Base-by-base conservation (phyloP, 2,888 invertebrate species). In the Athetis lepigone region DNA sequence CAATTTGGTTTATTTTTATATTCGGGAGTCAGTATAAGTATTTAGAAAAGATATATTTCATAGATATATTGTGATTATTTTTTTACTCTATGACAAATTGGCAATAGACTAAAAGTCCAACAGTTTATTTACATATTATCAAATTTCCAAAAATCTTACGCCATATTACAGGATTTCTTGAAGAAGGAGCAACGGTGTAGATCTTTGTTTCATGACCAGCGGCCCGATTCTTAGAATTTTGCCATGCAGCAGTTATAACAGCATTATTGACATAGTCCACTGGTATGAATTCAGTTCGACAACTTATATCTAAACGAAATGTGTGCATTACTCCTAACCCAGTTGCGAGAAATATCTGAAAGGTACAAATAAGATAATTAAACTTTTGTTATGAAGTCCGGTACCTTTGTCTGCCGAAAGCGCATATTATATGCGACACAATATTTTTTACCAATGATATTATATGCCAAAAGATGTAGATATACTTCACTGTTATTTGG, bases 221-320 rank as follows among this genome's bases (percentile, higher is more conserved):
- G 0, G 18, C 33, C 18, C 11, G 13, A 33, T 25, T 58, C 8
- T 5, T 36, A 25, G 58, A 59, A 4, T 59, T 58, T 40, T 58
- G 33, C 40, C 58, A 58, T 9, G 29, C 58, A 25, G 58, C 58
- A 42, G 18, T 33, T 42, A 58, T 6, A 1, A 27, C 19, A 0
- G 11, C 18, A 25, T 58, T 58, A 58, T 58, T 58, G 1, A 58
- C 58, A 33, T 58, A 58, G 11, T 58, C 58, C 25, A 58, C 42
- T 0, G 58, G 58, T 42, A 42, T 2, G 0, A n/a, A 2, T 6
- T 29, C 18, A 0, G 1, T 0, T 2, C 0, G 0, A 11, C 0
- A 2, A 1, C 7, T 1, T 1, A 0, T 0, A 5, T 18, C 7
- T 1, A 1, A 0, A 4, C 2, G 6, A 0, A n/a, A 0, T 18